Percentiles rank a stretch among this genome's conserved stretches.
phyloP scores from a whole-genome alignment of 2,888 invertebrate genomes.

The Psococerastis gibbosa region DNA sequence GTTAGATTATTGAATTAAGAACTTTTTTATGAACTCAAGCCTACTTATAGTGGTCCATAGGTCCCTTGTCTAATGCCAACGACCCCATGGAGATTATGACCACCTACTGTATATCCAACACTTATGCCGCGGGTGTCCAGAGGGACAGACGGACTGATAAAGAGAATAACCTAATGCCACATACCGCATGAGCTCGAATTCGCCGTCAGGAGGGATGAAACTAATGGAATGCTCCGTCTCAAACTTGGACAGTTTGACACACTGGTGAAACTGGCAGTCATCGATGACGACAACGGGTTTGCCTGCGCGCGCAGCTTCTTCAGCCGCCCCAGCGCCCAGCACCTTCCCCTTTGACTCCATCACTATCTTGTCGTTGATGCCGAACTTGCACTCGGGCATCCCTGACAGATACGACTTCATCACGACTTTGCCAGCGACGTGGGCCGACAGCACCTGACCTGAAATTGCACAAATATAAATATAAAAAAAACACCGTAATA shows the following conservation, averaged over 20 bases:
- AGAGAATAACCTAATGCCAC: too few relatives aligned
- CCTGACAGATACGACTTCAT: slow-evolving; percentile 99
- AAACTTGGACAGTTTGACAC: slow-evolving; percentile 98
- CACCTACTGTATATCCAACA: too few relatives aligned
- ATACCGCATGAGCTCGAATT: slow-evolving; percentile 97
- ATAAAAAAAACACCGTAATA: too few relatives aligned
- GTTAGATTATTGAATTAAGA: too few relatives aligned
- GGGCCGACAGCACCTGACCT: slow-evolving; percentile 96
- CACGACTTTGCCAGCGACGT: slow-evolving; percentile 97
- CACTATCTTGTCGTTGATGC: slow-evolving; percentile 98
- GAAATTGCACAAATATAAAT: slow-evolving; percentile 16
- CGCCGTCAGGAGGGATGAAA: slow-evolving; percentile 99
- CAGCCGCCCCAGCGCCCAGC: slow-evolving; percentile 37
- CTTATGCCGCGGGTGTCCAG: too few relatives aligned
- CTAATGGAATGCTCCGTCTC: slow-evolving; percentile 99
- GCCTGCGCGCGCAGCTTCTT: slow-evolving; percentile 73
- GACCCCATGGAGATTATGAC: too few relatives aligned
- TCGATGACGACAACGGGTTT: slow-evolving; percentile 99
- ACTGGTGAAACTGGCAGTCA: slow-evolving; percentile 99
- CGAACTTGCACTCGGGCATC: slow-evolving; percentile 99
- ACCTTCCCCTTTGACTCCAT: slow-evolving; percentile 82
- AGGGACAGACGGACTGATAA: too few relatives aligned
- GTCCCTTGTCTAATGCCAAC: too few relatives aligned
- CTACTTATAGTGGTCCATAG: too few relatives aligned
- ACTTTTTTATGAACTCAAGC: too few relatives aligned